Conservation (phyloP, 1,140 invertebrate genomes). For the Bombus pascuorum region DNA sequence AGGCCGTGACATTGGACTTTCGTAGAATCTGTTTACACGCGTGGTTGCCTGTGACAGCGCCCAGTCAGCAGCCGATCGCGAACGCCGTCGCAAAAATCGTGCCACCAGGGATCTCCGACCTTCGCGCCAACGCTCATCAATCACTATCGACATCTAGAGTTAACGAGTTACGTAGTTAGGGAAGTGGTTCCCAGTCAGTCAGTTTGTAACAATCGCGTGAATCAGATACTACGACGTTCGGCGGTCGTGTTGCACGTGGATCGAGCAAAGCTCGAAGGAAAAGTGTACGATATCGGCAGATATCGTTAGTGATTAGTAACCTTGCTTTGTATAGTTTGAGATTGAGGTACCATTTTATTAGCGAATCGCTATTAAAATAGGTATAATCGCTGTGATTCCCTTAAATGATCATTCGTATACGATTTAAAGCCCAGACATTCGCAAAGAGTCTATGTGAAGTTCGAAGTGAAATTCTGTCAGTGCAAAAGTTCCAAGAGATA, state of each 20-base stretch:
- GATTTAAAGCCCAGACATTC: too few relatives aligned
- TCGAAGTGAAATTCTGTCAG: neutral
- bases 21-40: conserved; percentile 49
- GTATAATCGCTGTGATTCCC: too few relatives aligned
- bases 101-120: neutral
- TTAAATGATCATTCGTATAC: too few relatives aligned
- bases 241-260: neutral
- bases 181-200: neutral
- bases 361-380: too few relatives aligned
- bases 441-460: neutral
- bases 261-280: neutral
- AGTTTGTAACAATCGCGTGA: neutral
- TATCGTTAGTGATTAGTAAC: neutral
- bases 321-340: neutral
- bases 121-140: neutral
- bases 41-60: neutral
- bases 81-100: conserved; percentile 18
- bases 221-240: neutral
- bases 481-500: neutral
- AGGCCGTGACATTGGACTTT: conserved; percentile 62
- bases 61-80: neutral
- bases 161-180: neutral
- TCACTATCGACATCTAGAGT: conserved; percentile 10
- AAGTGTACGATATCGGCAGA: neutral
- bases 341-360: neutral